Evolutionary conservation across 1,140 invertebrate genomes (phyloP).

Genomic region (Hesperophylax magnus): DNA sequence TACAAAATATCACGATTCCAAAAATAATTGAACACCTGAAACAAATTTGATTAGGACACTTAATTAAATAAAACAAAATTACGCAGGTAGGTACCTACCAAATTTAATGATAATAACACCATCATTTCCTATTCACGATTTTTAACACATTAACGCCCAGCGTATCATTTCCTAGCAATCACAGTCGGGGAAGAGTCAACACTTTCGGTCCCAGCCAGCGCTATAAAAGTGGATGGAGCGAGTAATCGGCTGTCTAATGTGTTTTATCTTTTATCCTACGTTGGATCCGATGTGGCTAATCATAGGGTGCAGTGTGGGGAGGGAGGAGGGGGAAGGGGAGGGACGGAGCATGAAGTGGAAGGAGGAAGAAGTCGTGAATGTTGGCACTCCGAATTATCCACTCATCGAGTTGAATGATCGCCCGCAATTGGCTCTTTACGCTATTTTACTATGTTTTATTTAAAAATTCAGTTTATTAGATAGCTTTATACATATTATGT

Average conservation of each 20-base stretch:
- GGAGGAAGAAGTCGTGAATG: constrained; percentile 14
- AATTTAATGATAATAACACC: background rate
- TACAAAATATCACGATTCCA: no score
- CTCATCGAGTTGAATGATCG: constrained; percentile 29
- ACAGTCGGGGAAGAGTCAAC: constrained; percentile 14
- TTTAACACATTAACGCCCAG: constrained; percentile 18
- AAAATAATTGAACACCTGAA: no score
- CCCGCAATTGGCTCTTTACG: constrained; percentile 4
- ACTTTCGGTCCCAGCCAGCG: background rate
- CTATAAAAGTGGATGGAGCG: background rate
- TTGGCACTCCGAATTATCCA: constrained; percentile 24
- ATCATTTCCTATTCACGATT: constrained; percentile 11
- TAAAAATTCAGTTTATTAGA: no score
- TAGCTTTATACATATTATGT: no score
- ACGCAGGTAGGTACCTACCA: no score
- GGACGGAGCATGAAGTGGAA: background rate
- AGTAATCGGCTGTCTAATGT: constrained; percentile 16
- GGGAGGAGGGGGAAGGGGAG: background rate
- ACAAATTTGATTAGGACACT: no score
- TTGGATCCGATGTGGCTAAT: constrained; percentile 29
- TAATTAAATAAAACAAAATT: no score
- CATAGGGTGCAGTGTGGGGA: background rate
- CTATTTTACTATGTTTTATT: background rate
- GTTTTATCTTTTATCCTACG: constrained; percentile 14
- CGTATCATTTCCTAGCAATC: constrained; percentile 21